Evolutionary conservation across 2,113 vertebrate genomes (phyloP).

Genomic region (Hydrolagus affinis): DNA sequence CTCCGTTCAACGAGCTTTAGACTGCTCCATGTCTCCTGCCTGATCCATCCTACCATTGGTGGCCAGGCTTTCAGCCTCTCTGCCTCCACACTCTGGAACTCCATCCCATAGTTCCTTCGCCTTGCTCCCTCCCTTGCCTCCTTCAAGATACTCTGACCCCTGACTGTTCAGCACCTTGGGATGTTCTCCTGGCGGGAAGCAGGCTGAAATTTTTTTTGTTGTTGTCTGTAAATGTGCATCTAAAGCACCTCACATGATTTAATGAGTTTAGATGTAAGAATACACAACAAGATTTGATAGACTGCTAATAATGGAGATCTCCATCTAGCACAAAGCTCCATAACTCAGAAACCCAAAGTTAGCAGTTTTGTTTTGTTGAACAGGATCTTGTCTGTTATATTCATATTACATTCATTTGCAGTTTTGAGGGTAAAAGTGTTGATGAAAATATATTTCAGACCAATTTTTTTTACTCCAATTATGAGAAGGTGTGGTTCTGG

Average conservation of each 20-base stretch:
- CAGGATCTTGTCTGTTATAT: not conserved
- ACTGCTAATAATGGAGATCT: not conserved
- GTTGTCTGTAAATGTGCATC: no score
- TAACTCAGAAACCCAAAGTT: not conserved
- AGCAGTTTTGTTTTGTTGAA: not conserved
- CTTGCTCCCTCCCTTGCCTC: no score
- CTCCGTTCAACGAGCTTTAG: no score
- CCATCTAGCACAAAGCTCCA: not conserved
- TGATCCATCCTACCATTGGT: no score
- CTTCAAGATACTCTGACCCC: no score
- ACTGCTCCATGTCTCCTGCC: no score
- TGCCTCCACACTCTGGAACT: no score
- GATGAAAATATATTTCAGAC: not conserved
- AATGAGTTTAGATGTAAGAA: not conserved
- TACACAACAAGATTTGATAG: not conserved
- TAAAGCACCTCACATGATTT: not conserved
- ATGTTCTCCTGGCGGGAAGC: no score
- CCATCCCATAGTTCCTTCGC: no score
- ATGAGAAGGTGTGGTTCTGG: not conserved
- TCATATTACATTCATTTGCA: not conserved
- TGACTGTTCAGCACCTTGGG: no score
- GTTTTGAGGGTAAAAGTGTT: not conserved
- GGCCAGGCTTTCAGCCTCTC: no score
- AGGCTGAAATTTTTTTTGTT: no score
- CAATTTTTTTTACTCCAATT: not conserved